Evolutionary conservation across 2,113 vertebrate species (phyloP).

Genomic region (Morone saxatilis): DNA sequence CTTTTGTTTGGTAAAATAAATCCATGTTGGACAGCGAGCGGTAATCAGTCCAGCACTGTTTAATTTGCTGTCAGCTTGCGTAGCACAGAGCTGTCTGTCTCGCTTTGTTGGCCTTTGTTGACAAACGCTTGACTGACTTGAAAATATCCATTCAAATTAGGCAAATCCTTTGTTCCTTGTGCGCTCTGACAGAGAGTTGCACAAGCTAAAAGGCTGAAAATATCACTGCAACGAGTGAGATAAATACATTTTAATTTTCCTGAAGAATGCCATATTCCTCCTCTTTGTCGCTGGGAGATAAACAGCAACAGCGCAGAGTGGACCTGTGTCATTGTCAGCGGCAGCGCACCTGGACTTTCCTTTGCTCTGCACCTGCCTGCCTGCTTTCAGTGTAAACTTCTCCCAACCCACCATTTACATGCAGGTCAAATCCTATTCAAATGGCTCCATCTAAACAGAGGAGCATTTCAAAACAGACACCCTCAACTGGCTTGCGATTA

Average conservation of each 20-base stretch:
- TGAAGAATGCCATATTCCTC: slow-evolving; percentile 13
- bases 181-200: slow-evolving; percentile 27
- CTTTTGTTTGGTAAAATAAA: slow-evolving; percentile 79
- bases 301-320: slow-evolving; percentile 38
- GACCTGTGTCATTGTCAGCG: slow-evolving; percentile 56
- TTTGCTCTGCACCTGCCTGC: slow-evolving; percentile 75
- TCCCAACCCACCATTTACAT: slow-evolving; percentile 82
- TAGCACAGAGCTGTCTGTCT: slow-evolving; percentile 73
- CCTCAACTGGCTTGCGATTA: slow-evolving; percentile 60
- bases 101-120: slow-evolving; percentile 80
- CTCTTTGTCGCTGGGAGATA: slow-evolving; percentile 30
- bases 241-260: slow-evolving; percentile 15
- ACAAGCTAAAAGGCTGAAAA: slow-evolving; percentile 1
- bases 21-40: slow-evolving; percentile 65
- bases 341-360: slow-evolving; percentile 68
- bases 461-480: slow-evolving; percentile 77
- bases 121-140: slow-evolving; percentile 80
- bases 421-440: slow-evolving; percentile 84
- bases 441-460: slow-evolving; percentile 75
- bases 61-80: slow-evolving; percentile 71
- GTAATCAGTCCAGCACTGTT: slow-evolving; percentile 75
- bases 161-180: slow-evolving; percentile 74
- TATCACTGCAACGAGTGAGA: background rate
- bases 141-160: slow-evolving; percentile 81
- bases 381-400: slow-evolving; percentile 71